phyloP scores from a whole-genome alignment of 2,888 invertebrate genomes.

The Mayetiola destructor region DNA sequence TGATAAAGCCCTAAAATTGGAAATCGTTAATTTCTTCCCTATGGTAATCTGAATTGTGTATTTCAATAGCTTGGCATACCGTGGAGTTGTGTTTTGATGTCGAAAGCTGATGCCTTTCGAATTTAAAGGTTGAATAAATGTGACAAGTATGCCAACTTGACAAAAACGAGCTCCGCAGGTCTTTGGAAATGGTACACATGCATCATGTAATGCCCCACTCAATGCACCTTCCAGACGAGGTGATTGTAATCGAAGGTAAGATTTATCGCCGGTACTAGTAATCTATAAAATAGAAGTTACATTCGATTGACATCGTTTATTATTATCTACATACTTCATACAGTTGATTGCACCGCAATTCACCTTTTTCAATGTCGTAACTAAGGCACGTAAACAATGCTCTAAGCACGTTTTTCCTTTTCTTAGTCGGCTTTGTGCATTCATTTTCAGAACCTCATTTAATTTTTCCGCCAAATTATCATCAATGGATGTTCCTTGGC shows the following conservation, averaged over 20 bases:
- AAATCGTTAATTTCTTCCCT: background rate
- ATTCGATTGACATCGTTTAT: too few species aligned
- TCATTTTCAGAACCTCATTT: slow-evolving; percentile 63
- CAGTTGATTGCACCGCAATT: slow-evolving; percentile 17
- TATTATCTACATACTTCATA: too few species aligned
- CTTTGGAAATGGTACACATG: slow-evolving; percentile 84
- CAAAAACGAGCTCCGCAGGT: slow-evolving; percentile 90
- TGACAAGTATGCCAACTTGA: slow-evolving; percentile 70
- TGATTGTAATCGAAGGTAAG: slow-evolving; percentile 31
- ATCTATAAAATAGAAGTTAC: slow-evolving; percentile 20
- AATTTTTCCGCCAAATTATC: slow-evolving; percentile 56
- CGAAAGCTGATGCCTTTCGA: slow-evolving; percentile 53
- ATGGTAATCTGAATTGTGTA: background rate
- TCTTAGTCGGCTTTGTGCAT: slow-evolving; percentile 66
- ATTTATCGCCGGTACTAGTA: slow-evolving; percentile 28
- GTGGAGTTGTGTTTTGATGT: slow-evolving; percentile 62
- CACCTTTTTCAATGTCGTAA: slow-evolving; percentile 43
- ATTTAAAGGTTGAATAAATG: slow-evolving; percentile 64
- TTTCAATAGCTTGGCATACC: slow-evolving; percentile 20
- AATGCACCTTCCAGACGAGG: slow-evolving; percentile 33
- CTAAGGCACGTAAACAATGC: slow-evolving; percentile 64
- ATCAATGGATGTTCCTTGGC: slow-evolving; percentile 51
- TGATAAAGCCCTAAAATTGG: slow-evolving; percentile 45
- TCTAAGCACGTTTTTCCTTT: slow-evolving; percentile 77
- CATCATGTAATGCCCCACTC: slow-evolving; percentile 40